Base-by-base conservation (phyloP, 2,113 vertebrate species). In the Notiomystis cincta region DNA sequence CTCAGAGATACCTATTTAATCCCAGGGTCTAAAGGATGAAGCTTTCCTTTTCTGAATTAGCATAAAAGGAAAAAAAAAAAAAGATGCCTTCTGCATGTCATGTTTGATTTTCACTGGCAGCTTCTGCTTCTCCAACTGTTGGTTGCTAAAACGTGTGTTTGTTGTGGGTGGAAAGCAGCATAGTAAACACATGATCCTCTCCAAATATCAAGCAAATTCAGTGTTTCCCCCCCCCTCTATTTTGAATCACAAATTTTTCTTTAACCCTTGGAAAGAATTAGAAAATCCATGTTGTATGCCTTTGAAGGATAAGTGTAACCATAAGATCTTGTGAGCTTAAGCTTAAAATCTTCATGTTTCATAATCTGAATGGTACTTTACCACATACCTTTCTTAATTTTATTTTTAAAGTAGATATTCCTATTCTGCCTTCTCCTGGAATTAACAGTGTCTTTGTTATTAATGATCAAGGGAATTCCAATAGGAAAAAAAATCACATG, bases 101-200 rank as follows among this genome's bases (percentile, higher is more conserved):
- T 40, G 42, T 85, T 69, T 73, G 47, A 92, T 51, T 94, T 97
- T 35, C 54, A 81, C 82, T 92, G 50, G 64, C 93, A 97, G 42
- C 40, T 87, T 89, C 84, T 73, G 73, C 64, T 83, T 93, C 57
- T 67, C 90, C 89, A 94, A 77, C 85, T 97, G 72, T 92, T 96
- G 4, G 6, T 73, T 16, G 27, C 76, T 50, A 85, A 95, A 95
- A 89, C 0, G 10, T 89, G 72, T 82, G 42, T 66, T 95, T 87
- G 23, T 65, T 3, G n/a, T 73, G 87, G 82, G 87, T 90, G 94
- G 82, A 72, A 73, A 79, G 61, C 37, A 93, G 53, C 22, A 37
- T 87, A 94, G 78, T 96, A 96, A 95, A 96, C 84, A 91, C 90
- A 91, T 8, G 28, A 72, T 72, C 35, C 66, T 94, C 84, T 95